Evolutionary conservation across 2,888 invertebrate genomes (phyloP), one percentile per base, ranked within the genome.

Genomic region (Oligia fasciuncula): DNA sequence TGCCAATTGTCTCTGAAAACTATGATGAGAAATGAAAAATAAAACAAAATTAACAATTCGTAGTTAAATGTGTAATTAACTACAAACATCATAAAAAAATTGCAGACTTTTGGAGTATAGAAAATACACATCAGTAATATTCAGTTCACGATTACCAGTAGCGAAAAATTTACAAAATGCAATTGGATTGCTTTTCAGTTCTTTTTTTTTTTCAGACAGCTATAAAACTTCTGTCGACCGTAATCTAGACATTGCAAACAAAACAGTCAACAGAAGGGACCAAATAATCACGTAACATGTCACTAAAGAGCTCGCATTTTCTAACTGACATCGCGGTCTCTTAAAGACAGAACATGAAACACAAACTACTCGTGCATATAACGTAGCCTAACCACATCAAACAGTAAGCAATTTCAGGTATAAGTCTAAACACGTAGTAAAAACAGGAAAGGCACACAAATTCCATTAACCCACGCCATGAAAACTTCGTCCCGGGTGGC

Each of bases 341-440:
- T 73, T 76, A 80, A 35, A n/a, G 86, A 72, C 94, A 93, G 79
- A 93, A 92, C 0, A 91, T 0, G 4, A 92, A 87, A 68, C 94
- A 94, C 62, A 90, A 86, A 0, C 79, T 46, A 46, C 73, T 85
- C 72, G 92, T 91, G 62, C 89, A 89, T 1, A 85, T 9, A 4
- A 92, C 80, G 68, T 87, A 93, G 9, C 84, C 78, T 0, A 93
- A 0, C 0, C 92, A 92, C 0, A 90, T 23, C 4, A 75, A 78
- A 0, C 90, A 76, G 74, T 93, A 93, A 29, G 88, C 83, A 1
- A 91, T 40, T 0, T 91, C 19, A 0, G 93, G 93, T 23, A 93
- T 62, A 2, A 74, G 43, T 13, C 85, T 84, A 9, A 79, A 81
- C 0, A 89, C 51, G n/a, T 84, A 85, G 40, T 85, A 85, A 2